Percentiles rank a stretch among this genome's conserved stretches.
Conservation (phyloP, 2,797 vertebrate species). For the Peromyscus aztecus region DNA sequence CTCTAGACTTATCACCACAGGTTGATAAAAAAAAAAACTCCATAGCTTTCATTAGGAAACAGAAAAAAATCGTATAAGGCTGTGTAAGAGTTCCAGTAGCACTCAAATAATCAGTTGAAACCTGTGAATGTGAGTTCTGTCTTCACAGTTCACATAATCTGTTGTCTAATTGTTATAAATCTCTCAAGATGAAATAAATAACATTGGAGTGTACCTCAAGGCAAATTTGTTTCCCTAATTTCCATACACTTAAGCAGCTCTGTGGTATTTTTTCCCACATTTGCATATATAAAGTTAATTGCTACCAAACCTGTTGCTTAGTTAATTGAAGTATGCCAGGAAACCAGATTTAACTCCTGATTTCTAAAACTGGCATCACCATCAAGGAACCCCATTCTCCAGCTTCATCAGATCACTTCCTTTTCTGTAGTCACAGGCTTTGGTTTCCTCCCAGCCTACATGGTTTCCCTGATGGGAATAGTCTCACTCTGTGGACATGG, state of each 20-base stretch:
- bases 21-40: background rate
- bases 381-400: background rate
- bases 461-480: background rate
- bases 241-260: background rate
- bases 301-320: background rate
- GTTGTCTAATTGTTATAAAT: background rate
- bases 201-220: background rate
- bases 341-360: constrained; percentile 11
- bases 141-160: background rate
- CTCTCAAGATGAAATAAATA: background rate
- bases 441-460: background rate
- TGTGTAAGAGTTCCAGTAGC: background rate
- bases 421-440: background rate
- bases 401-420: background rate
- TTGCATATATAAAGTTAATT: constrained; percentile 11
- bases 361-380: background rate
- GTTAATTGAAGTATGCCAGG: constrained; percentile 10
- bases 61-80: background rate
- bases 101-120: background rate
- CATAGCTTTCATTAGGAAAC: background rate
- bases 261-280: background rate
- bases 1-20: background rate
- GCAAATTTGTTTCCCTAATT: background rate
- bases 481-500: background rate
- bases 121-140: background rate